phyloP scores from a whole-genome alignment of 2,113 vertebrate genomes.

The Microcebus jonahi region DNA sequence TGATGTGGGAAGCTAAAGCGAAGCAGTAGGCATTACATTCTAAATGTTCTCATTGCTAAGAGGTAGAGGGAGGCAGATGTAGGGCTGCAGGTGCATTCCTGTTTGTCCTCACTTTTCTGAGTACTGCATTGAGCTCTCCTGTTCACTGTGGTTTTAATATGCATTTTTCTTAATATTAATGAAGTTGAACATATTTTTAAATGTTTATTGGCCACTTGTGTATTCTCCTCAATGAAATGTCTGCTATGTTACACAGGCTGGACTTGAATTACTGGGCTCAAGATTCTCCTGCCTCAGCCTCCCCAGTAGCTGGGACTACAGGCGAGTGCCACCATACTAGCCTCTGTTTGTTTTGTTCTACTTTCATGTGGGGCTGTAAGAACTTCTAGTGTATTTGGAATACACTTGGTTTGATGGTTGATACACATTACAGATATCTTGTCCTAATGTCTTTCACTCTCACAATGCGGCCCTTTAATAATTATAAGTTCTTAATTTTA shows the following conservation, averaged over 20 bases:
- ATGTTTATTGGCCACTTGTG: neutral
- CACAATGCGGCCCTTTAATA: neutral
- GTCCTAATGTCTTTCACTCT: neutral
- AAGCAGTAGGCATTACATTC: neutral
- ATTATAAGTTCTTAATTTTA: neutral
- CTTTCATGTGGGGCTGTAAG: neutral
- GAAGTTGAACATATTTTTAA: neutral
- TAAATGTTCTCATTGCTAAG: neutral
- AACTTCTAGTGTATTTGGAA: neutral
- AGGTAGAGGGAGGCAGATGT: neutral
- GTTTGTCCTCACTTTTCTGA: neutral
- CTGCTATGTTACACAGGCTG: neutral
- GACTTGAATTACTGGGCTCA: neutral
- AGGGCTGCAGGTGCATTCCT: neutral
- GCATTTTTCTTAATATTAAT: neutral
- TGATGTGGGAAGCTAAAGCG: neutral
- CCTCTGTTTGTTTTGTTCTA: neutral
- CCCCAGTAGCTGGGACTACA: neutral
- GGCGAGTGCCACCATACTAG: neutral
- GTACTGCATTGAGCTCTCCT: neutral
- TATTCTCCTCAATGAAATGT: neutral
- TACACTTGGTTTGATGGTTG: neutral
- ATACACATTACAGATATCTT: neutral
- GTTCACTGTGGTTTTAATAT: neutral
- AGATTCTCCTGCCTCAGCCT: neutral